phyloP scores from a whole-genome alignment of 2,888 invertebrate species.

The Drosophila putrida region DNA sequence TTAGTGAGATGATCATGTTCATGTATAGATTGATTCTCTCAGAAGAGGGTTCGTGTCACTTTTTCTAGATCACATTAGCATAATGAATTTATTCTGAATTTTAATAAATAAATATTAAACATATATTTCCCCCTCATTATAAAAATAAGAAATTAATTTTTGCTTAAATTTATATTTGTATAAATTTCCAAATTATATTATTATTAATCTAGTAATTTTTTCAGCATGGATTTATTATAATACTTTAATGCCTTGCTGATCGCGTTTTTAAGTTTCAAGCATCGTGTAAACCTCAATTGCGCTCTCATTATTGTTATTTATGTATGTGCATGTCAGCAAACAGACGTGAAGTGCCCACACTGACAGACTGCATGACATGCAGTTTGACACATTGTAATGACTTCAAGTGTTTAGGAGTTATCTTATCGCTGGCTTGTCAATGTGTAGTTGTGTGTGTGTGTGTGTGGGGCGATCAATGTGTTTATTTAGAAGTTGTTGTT shows the following conservation, averaged over 20 bases:
- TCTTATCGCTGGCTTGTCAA: slow-evolving; percentile 47
- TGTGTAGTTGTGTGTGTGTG: slow-evolving; percentile 17
- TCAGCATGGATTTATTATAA: not conserved
- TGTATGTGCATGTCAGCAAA: slow-evolving; percentile 30
- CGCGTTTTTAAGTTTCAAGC: slow-evolving; percentile 1
- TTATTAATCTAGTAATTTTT: too few species aligned
- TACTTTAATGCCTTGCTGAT: not conserved
- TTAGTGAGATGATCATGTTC: too few species aligned
- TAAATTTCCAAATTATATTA: too few species aligned
- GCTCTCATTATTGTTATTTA: slow-evolving; percentile 29
- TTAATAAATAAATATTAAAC: too few species aligned
- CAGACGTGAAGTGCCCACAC: slow-evolving; percentile 31
- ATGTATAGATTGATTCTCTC: too few species aligned
- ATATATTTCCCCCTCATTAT: too few species aligned
- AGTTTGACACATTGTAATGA: slow-evolving; percentile 54
- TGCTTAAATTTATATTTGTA: too few species aligned
- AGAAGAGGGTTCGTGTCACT: too few species aligned
- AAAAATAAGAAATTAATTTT: too few species aligned
- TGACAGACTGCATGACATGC: slow-evolving; percentile 70
- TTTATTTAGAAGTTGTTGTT: slow-evolving; percentile 33
- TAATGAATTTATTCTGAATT: too few species aligned
- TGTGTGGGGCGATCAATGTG: slow-evolving; percentile 24
- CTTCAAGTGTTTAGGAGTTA: slow-evolving; percentile 50
- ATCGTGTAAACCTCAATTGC: slow-evolving; percentile 17
- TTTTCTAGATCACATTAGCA: too few species aligned